Base-by-base conservation (phyloP, 2,797 vertebrate species). In the Parotocinclus haroldoi region DNA sequence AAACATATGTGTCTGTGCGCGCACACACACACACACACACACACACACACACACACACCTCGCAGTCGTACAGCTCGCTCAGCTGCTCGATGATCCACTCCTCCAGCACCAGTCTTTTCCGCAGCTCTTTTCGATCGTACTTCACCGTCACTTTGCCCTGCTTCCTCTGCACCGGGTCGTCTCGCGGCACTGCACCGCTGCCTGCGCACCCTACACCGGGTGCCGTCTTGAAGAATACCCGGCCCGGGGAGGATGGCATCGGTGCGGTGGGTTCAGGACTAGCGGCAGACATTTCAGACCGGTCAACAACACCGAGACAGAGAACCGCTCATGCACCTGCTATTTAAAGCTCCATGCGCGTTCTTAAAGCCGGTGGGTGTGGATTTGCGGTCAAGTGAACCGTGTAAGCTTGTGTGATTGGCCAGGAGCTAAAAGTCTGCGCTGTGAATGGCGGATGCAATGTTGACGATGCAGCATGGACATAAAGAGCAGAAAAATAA, bases 51-150 rank as follows among this genome's bases (percentile, higher is more conserved):
- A 36, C 18, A 53, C 84, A 85, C 85, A 95, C 95, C 96, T 97
- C 91, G 72, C 96, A 97, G 87, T 95, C 94, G 72, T 97, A 98
- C 68, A 98, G 89, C 79, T 91, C 92, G 78, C 93, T 93, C 78
- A 98, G 93, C 88, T 96, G 94, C 85, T 96, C 94, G 75, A 98
- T 95, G 87, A 98, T 98, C 95, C 96, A 96, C 82, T 96, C 96
- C 86, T 96, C 96, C 88, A 98, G 86, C 49, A 92, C 89, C 4
- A 98, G 91, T 85, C 96, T 90, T 79, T 95, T 97, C 70, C 96
- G 88, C 87, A 98, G 94, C 90, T 98, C 96, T 72, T 98, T 98
- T 69, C 96, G 90, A 78, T 97, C 96, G 83, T 98, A 98, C 89
- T 97, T 97, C 77, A 98, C 96, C 17, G 96, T 98, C 85, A 98